Evolutionary conservation across 2,888 invertebrate species (phyloP).

Genomic region (Troides helena): DNA sequence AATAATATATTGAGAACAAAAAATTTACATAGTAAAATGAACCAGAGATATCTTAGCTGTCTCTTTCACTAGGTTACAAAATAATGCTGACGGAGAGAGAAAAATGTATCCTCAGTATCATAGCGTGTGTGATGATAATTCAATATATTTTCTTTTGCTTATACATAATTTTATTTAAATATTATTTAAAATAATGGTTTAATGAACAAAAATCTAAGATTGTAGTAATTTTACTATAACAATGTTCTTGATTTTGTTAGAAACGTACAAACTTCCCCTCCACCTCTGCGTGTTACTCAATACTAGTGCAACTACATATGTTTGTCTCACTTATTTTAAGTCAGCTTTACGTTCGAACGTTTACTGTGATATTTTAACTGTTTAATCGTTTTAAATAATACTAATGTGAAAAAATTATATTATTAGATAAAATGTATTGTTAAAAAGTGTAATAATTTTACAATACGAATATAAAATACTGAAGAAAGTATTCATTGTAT

Average conservation of each 20-base stretch:
- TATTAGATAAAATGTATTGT: background rate
- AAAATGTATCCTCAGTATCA: constrained; percentile 1
- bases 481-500: constrained; percentile 38
- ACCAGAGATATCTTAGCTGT: constrained; percentile 2
- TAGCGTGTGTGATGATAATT: background rate
- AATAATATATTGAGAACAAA: too few species aligned
- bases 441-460: background rate
- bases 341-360: constrained; percentile 24
- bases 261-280: constrained; percentile 9
- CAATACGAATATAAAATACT: background rate
- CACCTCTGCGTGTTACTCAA: constrained; percentile 24
- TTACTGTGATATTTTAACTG: constrained; percentile 14
- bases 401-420: background rate
- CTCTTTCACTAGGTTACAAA: constrained; percentile 13
- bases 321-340: constrained; percentile 27
- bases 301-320: constrained; percentile 22
- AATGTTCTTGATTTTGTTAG: background rate
- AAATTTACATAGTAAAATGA: too few species aligned
- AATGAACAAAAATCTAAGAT: background rate
- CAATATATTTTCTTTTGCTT: background rate
- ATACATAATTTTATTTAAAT: background rate
- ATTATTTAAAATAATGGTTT: background rate
- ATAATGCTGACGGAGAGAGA: constrained; percentile 18
- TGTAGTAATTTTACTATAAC: background rate
- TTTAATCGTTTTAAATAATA: constrained; percentile 14